phyloP scores from a whole-genome alignment of 1,140 invertebrate species.

The Drosophila kikkawai region DNA sequence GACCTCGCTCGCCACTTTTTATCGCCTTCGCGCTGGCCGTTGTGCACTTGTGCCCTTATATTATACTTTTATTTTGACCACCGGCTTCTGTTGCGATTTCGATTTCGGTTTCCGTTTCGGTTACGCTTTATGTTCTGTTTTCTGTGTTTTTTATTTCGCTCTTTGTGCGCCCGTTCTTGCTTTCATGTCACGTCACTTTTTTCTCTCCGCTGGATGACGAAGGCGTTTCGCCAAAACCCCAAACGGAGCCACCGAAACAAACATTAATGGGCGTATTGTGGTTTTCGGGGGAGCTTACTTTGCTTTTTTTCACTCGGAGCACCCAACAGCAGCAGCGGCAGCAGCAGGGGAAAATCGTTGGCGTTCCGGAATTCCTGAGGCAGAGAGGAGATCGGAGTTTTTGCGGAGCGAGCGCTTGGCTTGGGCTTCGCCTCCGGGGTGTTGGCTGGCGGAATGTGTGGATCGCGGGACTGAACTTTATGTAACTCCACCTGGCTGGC shows the following conservation, averaged over 20 bases:
- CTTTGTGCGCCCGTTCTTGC: slow-evolving; percentile 57
- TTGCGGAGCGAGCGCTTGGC: slow-evolving; percentile 30
- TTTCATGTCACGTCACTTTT: slow-evolving; percentile 80
- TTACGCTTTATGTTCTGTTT: slow-evolving; percentile 43
- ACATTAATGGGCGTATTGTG: slow-evolving; percentile 50
- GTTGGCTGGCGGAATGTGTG: slow-evolving; percentile 73
- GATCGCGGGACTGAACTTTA: slow-evolving; percentile 43
- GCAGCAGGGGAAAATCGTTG: slow-evolving; percentile 31
- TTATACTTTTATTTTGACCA: slow-evolving; percentile 45
- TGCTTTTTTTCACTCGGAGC: slow-evolving; percentile 52
- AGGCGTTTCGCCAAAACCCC: slow-evolving; percentile 66
- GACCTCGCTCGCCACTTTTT: slow-evolving; percentile 41
- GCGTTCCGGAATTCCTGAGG: slow-evolving; percentile 39
- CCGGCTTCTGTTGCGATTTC: slow-evolving; percentile 56
- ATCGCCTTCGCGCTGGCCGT: slow-evolving; percentile 18
- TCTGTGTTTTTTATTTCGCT: slow-evolving; percentile 49
- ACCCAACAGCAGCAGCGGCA: slow-evolving; percentile 9
- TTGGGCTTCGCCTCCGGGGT: slow-evolving; percentile 52
- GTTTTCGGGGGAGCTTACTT: slow-evolving; percentile 32
- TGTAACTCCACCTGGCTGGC: slow-evolving; percentile 56
- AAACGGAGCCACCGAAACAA: slow-evolving; percentile 46
- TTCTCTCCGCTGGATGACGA: slow-evolving; percentile 73
- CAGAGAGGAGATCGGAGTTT: slow-evolving; percentile 31
- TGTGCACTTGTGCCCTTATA: slow-evolving; percentile 32
- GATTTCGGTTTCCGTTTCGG: slow-evolving; percentile 38